Evolutionary conservation across 2,797 vertebrate species (phyloP).

Genomic region (Trachops cirrhosus): DNA sequence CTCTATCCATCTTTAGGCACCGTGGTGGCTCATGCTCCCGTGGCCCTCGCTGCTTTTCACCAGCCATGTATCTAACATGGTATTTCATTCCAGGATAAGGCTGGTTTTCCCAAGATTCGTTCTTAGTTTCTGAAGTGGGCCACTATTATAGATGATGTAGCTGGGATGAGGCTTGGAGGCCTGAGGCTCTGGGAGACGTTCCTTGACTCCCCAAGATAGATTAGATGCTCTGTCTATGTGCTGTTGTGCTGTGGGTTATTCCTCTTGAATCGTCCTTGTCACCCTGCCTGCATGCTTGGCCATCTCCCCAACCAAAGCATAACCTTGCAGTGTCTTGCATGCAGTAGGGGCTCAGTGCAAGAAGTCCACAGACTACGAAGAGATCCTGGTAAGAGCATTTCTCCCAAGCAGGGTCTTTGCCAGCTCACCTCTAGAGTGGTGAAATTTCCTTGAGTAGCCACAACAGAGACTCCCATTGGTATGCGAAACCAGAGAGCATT

Average conservation of each 20-base stretch:
- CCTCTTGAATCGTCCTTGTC: background rate
- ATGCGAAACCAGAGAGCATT: background rate
- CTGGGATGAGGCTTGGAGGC: background rate
- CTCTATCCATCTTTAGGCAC: background rate
- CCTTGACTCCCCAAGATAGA: background rate
- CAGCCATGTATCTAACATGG: background rate
- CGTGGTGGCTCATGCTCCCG: fast-evolving
- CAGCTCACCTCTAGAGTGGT: background rate
- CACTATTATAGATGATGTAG: background rate
- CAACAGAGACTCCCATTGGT: background rate
- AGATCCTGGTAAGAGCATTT: background rate
- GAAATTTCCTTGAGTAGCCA: background rate
- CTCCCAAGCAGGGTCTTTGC: background rate
- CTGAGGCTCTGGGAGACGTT: background rate
- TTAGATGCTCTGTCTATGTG: background rate
- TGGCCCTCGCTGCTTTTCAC: background rate
- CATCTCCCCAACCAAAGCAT: background rate
- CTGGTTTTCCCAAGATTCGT: background rate
- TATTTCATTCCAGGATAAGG: background rate
- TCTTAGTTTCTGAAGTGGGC: background rate
- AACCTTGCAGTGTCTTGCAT: background rate
- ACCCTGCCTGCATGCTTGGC: background rate
- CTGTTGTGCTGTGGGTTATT: background rate
- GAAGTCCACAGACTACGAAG: background rate
- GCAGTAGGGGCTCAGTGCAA: background rate